A percentile compares a stretch with the other conserved stretches of the same genome.
These are phyloP conservation scores for Ypsolopha sequella DNA, from an alignment of 2,888 invertebrate species.

Conservation along the genomic window DNA sequence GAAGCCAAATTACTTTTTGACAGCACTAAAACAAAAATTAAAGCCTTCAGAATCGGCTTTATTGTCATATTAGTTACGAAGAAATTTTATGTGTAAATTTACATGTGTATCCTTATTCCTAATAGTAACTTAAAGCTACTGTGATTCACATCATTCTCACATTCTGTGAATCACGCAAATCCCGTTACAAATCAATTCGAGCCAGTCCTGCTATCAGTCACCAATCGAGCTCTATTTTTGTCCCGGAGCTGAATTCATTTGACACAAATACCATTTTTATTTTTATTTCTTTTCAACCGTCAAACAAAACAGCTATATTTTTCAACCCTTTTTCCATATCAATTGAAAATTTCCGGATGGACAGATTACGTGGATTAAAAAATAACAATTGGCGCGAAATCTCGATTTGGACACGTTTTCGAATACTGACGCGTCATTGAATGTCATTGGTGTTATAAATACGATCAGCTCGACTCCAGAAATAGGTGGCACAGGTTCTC, in stretches of 20 bases:
- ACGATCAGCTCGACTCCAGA: conserved; percentile 66
- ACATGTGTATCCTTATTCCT: no score
- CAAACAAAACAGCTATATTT: background rate
- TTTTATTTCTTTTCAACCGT: background rate
- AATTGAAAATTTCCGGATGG: conserved; percentile 47
- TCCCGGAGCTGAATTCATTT: background rate
- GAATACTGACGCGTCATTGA: conserved; percentile 68
- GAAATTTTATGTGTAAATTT: no score
- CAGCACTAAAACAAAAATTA: no score
- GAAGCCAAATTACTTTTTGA: no score
- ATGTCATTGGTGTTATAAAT: conserved; percentile 72
- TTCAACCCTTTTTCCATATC: conserved; percentile 17
- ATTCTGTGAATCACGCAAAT: no score
- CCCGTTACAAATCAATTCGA: background rate
- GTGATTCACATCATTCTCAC: no score
- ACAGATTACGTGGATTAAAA: conserved; percentile 19
- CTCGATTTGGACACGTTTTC: conserved; percentile 70
- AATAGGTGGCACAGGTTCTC: conserved; percentile 72
- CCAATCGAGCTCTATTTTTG: background rate
- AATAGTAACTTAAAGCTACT: no score
- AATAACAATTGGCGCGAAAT: conserved; percentile 24
- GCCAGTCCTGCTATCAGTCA: background rate
- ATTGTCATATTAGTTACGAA: no score
- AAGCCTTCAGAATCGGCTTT: no score
- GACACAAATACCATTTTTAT: background rate